Evolutionary conservation across 2,888 invertebrate species (phyloP).

Genomic region (Hemaris fuciformis): DNA sequence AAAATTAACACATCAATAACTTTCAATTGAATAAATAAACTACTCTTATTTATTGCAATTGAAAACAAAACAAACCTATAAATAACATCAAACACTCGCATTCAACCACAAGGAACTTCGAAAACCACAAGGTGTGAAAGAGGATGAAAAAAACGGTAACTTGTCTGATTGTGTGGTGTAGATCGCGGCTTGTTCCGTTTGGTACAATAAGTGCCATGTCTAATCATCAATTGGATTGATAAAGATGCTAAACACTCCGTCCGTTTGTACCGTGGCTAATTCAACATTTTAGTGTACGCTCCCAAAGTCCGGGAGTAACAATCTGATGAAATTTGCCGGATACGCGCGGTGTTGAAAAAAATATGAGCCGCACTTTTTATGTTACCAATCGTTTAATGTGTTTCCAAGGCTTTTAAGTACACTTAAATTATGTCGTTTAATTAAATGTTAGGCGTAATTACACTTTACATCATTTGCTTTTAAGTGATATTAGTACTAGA

Average conservation of each 20-base stretch:
- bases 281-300: constrained; percentile 23
- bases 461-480: not conserved
- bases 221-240: constrained; percentile 14
- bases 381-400: constrained; percentile 9
- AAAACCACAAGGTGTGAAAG: not conserved
- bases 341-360: constrained; percentile 12
- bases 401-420: constrained; percentile 7
- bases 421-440: not conserved
- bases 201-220: constrained; percentile 10
- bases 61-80: not conserved
- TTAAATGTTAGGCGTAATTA: no score
- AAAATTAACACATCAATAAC: no score
- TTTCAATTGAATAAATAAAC: not conserved
- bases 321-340: constrained; percentile 27
- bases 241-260: constrained; percentile 9
- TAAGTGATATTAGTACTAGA: not conserved
- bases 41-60: not conserved
- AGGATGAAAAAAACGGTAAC: constrained; percentile 6
- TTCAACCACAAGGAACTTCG: not conserved
- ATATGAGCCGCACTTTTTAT: not conserved
- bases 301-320: constrained; percentile 42
- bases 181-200: not conserved
- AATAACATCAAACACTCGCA: not conserved
- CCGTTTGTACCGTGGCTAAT: constrained; percentile 26
- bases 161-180: constrained; percentile 8